Conservation (phyloP, 2,888 invertebrate genomes). For the Lochmaea crataegi region DNA sequence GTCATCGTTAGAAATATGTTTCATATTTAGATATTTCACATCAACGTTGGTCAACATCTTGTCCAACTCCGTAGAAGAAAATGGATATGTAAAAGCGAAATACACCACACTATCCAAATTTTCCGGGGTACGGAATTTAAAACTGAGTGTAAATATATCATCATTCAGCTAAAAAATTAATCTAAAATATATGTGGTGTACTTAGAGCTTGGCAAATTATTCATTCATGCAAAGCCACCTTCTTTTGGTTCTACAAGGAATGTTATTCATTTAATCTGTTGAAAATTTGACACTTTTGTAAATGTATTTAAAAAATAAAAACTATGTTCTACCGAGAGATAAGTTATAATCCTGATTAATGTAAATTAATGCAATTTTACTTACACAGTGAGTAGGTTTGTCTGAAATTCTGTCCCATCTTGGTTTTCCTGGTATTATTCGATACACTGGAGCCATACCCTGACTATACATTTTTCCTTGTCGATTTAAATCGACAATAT, state of each 20-base stretch:
- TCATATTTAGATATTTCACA: slow-evolving; percentile 68
- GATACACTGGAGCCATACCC: slow-evolving; percentile 88
- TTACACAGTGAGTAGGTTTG: slow-evolving; percentile 81
- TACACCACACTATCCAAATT: slow-evolving; percentile 80
- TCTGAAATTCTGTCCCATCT: slow-evolving; percentile 89
- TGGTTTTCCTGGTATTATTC: slow-evolving; percentile 79
- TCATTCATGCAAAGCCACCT: no score
- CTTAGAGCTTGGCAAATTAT: no score
- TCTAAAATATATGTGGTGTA: no score
- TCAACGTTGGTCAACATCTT: slow-evolving; percentile 78
- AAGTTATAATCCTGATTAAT: not conserved
- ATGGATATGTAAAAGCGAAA: slow-evolving; percentile 93
- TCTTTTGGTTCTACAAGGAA: no score
- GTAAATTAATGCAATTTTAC: slow-evolving; percentile 43
- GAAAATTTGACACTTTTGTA: no score
- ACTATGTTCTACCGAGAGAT: no score
- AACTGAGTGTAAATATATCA: slow-evolving; percentile 80
- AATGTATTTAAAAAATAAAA: no score
- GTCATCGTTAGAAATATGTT: slow-evolving; percentile 68
- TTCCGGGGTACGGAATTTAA: slow-evolving; percentile 78
- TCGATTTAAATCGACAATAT: slow-evolving; percentile 88
- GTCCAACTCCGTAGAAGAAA: slow-evolving; percentile 85
- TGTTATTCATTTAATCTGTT: no score
- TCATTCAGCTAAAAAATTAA: slow-evolving; percentile 71
- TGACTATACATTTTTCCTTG: slow-evolving; percentile 92